Evolutionary conservation across 2,113 vertebrate species (phyloP), one percentile per base, ranked within the genome.

Genomic region (Tetraodon nigroviridis): DNA sequence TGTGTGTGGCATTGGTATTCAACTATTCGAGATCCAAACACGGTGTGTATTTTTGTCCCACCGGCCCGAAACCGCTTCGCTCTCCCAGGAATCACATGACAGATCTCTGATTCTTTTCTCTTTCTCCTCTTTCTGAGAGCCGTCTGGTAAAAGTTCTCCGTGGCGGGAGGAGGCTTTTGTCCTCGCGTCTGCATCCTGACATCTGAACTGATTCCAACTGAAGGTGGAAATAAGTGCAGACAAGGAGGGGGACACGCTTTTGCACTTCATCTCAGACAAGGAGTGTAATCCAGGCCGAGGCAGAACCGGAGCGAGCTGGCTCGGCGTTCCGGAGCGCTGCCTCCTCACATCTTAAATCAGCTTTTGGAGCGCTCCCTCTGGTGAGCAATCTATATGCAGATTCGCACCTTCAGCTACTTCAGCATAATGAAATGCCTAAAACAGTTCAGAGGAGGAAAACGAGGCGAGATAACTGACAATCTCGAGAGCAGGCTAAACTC

Each of bases 361-460:
- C 55, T 80, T 83, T 76, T 83, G 64, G 48, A 81, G 48, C 53
- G 47, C 73, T 82, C 67, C 56, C 78, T 67, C 68, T 1, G 55
- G 63, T 67, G 70, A 57, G 65, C 81, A 86, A 86, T 90, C 80
- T 89, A 85, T 86, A 90, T 90, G 86, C 88, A 91, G 87, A 90
- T 87, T 85, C 79, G 71, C 78, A 84, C 75, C 85, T 75, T 72
- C 61, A 83, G 83, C 79, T 81, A 72, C 84, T 83, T 70, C 56
- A 64, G 62, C 59, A 63, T 80, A 83, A 90, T 89, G 82, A 86
- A 87, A 85, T 48, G 73, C 68, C 71, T 81, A 74, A 85, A 84
- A 84, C 66, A 74, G 80, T 64, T 82, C 73, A 70, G 72, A 67
- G 40, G 73, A 76, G 64, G 61, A 78, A 79, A 83, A 84, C 51